Base-by-base conservation (phyloP, 2,113 vertebrate genomes). In the Leptodactylus fuscus region DNA sequence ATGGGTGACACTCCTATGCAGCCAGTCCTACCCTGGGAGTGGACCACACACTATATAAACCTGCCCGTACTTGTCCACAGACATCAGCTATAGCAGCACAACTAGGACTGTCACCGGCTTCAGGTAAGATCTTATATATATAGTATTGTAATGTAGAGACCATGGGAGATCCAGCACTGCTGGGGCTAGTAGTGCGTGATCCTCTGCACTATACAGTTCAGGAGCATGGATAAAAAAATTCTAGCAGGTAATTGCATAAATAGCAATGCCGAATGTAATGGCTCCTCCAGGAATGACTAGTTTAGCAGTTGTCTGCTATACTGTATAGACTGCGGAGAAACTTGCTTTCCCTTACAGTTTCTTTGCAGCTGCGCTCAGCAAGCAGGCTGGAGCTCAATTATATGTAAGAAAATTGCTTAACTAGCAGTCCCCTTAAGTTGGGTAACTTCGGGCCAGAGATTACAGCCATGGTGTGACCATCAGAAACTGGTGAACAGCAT, bases 51-150 rank as follows among this genome's bases (percentile, higher is more conserved):
- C 60, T 81, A 67, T 62, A 62, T 67, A 81, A 81, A 49, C 3
- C 18, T 81, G 79, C 5, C 79, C 60, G 2, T 16, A 49, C 79
- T 65, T 67, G 60, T 81, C 65, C 32, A 67, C 32, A 15, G 24
- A 49, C 27, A 48, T n/a, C 38, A 48, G 1, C 2, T 24, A 1
- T 12, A 34, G 18, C n/a, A 51, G 48, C 15, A 24, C 0, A 53
- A 29, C 49, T 3, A 32, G 32, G 27, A 34, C 13, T 20, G 18
- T 18, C 51, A n/a, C 18, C 9, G 6, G 16, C 18, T 8, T 44
- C 74, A 36, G 75, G 75, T 78, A 55, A 51, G 18, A 55, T n/a
- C 20, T 46, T 32, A 20, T 27, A 13, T 29, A 18, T 75, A 27
- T 24, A 3, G 0, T 16, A 27, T 6, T 46, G 24, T 24, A 62